These are phyloP conservation scores for Agapornis canus DNA, from an alignment of 2,797 vertebrate species.

Conservation along the genomic window DNA sequence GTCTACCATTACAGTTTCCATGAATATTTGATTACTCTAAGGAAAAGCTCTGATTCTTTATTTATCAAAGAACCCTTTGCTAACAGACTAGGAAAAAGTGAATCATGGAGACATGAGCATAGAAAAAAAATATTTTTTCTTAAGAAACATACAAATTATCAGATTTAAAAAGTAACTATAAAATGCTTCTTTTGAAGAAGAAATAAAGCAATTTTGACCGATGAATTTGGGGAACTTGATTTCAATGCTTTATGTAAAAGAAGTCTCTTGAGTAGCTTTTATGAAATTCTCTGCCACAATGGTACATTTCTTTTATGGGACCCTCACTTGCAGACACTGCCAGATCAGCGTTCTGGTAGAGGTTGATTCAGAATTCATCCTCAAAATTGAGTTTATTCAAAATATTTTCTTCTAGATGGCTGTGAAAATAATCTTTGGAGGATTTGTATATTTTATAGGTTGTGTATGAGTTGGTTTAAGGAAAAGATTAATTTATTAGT, in stretches of 20 bases:
- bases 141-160: background rate
- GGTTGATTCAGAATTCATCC: background rate
- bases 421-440: background rate
- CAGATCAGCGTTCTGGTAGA: background rate
- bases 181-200: background rate
- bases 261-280: background rate
- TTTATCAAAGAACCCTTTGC: slow-evolving; percentile 8
- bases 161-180: background rate
- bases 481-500: background rate
- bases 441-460: background rate
- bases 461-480: background rate
- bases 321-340: background rate
- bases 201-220: background rate
- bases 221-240: background rate
- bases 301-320: background rate
- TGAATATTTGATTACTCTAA: slow-evolving; percentile 42
- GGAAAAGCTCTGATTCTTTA: slow-evolving; percentile 8
- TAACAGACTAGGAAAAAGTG: background rate
- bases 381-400: background rate
- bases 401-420: background rate
- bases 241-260: background rate
- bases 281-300: background rate
- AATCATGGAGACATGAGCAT: background rate
- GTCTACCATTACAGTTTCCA: background rate
- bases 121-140: background rate